Evolutionary conservation across 2,797 vertebrate species (phyloP).

Genomic region (Hylomyscus alleni): DNA sequence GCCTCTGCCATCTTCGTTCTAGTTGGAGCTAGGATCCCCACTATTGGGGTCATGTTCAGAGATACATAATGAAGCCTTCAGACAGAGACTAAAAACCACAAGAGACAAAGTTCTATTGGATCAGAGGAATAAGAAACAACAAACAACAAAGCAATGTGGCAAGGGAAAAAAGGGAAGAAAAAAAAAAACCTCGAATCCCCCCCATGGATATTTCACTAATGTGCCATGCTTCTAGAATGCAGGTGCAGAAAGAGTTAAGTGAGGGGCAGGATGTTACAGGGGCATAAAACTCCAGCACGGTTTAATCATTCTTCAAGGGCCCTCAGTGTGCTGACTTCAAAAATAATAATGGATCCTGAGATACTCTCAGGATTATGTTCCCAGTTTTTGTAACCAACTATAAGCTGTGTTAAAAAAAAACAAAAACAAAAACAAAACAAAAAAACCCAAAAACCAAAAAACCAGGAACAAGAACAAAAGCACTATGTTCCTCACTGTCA

Average conservation of each 20-base stretch:
- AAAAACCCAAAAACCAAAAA: background rate
- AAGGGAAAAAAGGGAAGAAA: accelerated
- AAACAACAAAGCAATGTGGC: background rate
- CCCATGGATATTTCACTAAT: background rate
- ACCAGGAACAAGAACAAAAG: background rate
- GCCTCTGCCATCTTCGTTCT: background rate
- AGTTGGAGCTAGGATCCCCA: background rate
- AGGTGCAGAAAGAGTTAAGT: background rate
- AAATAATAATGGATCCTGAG: background rate
- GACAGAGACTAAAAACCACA: background rate
- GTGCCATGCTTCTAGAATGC: conserved; percentile 25
- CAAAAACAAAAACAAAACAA: background rate
- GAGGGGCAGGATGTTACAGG: background rate
- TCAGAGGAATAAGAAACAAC: background rate
- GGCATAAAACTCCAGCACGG: background rate
- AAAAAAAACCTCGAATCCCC: background rate
- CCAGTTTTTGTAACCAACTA: background rate
- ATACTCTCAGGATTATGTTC: background rate
- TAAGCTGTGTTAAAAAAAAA: background rate
- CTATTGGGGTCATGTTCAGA: background rate
- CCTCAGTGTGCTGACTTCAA: conserved; percentile 5
- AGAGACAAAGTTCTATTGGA: background rate
- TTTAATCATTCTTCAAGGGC: background rate
- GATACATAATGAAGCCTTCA: background rate
- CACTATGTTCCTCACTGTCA: accelerated